Base-by-base conservation (phyloP, 2,888 invertebrate species). In the Parnassius smintheus region DNA sequence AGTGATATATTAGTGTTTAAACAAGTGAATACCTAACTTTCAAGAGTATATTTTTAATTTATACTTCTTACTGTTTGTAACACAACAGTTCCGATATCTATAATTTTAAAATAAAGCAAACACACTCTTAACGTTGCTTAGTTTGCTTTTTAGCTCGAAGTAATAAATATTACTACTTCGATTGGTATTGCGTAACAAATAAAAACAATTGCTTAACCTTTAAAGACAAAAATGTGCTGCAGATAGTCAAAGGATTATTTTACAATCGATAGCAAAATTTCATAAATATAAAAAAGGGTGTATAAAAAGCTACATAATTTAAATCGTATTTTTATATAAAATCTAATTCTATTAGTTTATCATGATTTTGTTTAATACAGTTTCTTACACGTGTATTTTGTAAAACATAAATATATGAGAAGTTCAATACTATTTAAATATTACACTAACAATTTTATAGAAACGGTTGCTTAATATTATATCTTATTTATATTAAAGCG, bases 221-320 rank as follows among this genome's bases (percentile, higher is more conserved):
- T 7, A 8, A 9, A 13, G 13, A 8, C 9, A 49, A 49, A 59
- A 53, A 52, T 59, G 45, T 53, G 18, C n/a, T 7, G n/a, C 49
- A 13, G 44, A 11, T 49, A 57, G n/a, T 58, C 50, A 62, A 48
- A 35, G 58, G 54, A 58, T 62, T 62, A 58, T 62, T 9, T 35
- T 62, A 58, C 62, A 62, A 13, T 22, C 9, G 25, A 62, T 22
- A 54, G 58, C 58, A 62, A 58, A 50, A 22, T 62, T 58, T 45
- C 49, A 12, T 44, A 41, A n/a, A 22, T 62, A 62, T 53, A 62
- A 62, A 62, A 62, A 45, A 62, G 58, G 54, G 45, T 35, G 58
- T 62, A 62, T 62, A 62, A 62, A 62, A 62, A 62, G 62, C 62
- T 62, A 35, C 35, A 35, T 35, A 62, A 25, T 52, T 45, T 10